Percentiles rank a stretch among this genome's conserved stretches.
Conservation (phyloP, 2,113 vertebrate genomes). For the Jaculus jaculus region DNA sequence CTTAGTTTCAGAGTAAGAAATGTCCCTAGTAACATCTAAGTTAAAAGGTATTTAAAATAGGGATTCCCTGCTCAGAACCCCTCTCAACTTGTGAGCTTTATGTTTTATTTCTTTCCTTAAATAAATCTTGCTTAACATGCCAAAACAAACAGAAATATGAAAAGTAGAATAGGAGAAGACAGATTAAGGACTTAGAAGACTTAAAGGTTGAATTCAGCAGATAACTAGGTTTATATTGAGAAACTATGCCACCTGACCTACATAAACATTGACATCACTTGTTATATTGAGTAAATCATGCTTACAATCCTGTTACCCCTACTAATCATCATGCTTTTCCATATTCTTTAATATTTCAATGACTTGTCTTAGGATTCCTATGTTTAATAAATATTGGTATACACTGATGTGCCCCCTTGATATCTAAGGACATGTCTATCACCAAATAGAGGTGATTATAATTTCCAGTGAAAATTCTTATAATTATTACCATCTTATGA, state of each 20-base stretch:
- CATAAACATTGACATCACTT: neutral
- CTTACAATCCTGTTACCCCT: neutral
- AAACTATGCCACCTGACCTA: neutral
- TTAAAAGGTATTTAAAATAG: neutral
- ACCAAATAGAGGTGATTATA: constrained; percentile 39
- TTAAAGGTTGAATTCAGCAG: neutral
- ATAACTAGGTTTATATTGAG: neutral
- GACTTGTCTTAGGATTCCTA: neutral
- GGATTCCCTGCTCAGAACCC: no score
- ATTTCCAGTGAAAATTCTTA: constrained; percentile 38
- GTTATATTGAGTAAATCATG: constrained; percentile 23
- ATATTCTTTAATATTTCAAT: constrained; percentile 47
- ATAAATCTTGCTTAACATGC: no score
- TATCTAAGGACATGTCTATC: neutral
- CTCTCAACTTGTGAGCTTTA: no score
- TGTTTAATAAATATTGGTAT: neutral
- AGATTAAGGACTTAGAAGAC: neutral
- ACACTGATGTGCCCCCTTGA: neutral
- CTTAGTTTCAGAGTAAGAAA: neutral
- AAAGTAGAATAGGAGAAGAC: neutral
- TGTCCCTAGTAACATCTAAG: neutral
- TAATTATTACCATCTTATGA: constrained; percentile 25
- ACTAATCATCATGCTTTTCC: constrained; percentile 30
- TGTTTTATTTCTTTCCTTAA: no score
- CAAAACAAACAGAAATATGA: no score